A percentile compares a stretch with the other conserved stretches of the same genome.
These are phyloP conservation scores for Hybognathus amarus DNA, from an alignment of 2,797 vertebrate species.

Conservation along the genomic window DNA sequence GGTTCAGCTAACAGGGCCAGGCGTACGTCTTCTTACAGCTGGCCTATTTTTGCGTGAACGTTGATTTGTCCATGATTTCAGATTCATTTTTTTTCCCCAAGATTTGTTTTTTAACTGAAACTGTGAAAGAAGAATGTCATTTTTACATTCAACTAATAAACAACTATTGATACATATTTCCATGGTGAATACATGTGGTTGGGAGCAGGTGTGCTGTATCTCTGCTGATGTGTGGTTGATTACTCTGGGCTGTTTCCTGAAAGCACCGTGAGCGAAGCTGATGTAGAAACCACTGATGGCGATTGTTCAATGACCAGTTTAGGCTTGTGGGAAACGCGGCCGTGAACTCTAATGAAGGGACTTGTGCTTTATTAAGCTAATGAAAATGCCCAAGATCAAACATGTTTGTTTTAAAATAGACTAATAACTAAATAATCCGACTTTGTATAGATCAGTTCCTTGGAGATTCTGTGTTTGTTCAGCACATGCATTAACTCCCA, in stretches of 20 bases:
- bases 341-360: neutral
- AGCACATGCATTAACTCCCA: neutral
- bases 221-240: neutral
- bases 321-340: too few relatives aligned
- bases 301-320: too few relatives aligned
- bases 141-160: conserved; percentile 11
- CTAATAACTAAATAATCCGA: neutral
- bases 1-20: neutral
- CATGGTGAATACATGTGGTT: neutral
- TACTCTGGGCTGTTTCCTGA: too few relatives aligned
- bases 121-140: neutral
- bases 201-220: neutral
- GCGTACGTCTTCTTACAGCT: neutral
- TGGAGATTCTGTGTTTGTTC: neutral
- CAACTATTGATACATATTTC: neutral
- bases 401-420: neutral
- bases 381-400: neutral
- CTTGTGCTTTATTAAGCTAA: neutral
- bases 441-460: neutral
- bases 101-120: neutral
- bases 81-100: neutral
- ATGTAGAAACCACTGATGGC: too few relatives aligned
- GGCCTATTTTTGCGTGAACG: neutral
- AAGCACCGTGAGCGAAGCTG: too few relatives aligned
- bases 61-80: conserved; percentile 2